Base-by-base conservation (phyloP, 2,888 invertebrate species). In the Tanytarsus gracilentus region DNA sequence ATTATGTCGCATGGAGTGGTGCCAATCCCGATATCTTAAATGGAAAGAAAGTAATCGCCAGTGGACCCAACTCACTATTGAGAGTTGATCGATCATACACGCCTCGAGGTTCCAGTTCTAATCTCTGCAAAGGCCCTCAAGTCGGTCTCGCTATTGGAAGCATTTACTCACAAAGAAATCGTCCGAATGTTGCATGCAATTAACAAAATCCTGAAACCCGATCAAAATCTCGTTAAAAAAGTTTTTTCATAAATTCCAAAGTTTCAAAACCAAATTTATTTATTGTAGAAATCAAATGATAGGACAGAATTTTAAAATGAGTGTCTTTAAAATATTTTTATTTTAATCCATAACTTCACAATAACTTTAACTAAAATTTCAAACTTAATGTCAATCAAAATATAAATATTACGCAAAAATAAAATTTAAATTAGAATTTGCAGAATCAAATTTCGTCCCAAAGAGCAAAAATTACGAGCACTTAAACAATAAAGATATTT, bases 1-100 rank as follows among this genome's bases (percentile, higher is more conserved):
- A 90, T 68, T 91, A 91, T 69, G 79, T 88, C 52, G 83, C 88
- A 4, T 90, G 90, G 89, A 84, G 85, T 64, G 90, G 90, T 0
- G 84, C 88, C 0, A 85, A 89, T 71, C 81, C 83, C 0, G 78
- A 78, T 52, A 72, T 84, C 14, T 72, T 78, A 6, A 71, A 72
- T 25, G 81, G 80, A 0, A 71, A 75, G n/a, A 71, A 74, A 61
- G 70, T 71, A 29, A 44, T 76, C 1, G 76, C 78, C 0, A 74
- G 75, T 59, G 85, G 86, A 1, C 76, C 82, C 2, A 77, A 84
- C 64, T 68, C 76, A 27, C 76, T 75, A 1, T 74, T 78, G 5
- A 61, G 69, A 0, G 64, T 68, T 1, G 76, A 76, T 1, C 75
- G 77, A 11, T 70, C 68, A 48, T 75, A 76, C 56, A 74, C 78